phyloP scores from a whole-genome alignment of 2,888 invertebrate genomes.

The Sepioteuthis lessoniana region DNA sequence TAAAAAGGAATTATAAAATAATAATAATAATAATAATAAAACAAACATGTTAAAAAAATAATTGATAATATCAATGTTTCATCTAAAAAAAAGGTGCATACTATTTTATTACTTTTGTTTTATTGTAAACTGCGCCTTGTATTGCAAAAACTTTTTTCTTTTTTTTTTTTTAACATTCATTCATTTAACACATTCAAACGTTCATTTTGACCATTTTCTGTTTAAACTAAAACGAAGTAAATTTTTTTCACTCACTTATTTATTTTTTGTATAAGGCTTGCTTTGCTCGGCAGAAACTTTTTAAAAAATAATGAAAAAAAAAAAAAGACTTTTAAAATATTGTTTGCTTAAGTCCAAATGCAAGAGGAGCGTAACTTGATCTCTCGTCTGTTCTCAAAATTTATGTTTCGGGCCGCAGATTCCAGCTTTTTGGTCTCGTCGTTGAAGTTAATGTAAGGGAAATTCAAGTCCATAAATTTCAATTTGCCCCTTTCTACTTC shows the following conservation, averaged over 20 bases:
- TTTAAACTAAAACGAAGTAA: background rate
- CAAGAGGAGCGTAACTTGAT: background rate
- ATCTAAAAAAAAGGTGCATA: too few relatives aligned
- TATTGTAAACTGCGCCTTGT: too few relatives aligned
- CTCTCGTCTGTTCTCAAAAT: background rate
- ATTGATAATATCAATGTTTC: too few relatives aligned
- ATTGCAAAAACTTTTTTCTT: too few relatives aligned
- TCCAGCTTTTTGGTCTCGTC: background rate
- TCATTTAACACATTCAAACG: background rate
- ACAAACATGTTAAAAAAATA: too few relatives aligned
- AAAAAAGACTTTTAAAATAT: background rate
- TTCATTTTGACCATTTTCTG: background rate
- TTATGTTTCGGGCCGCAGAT: background rate
- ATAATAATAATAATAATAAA: too few relatives aligned
- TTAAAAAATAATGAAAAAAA: too few relatives aligned
- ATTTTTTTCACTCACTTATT: background rate
- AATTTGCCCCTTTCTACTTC: background rate
- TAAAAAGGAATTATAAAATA: too few relatives aligned
- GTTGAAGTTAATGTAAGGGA: conserved; percentile 33
- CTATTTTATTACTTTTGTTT: too few relatives aligned
- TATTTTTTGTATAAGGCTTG: background rate
- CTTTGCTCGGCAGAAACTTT: background rate
- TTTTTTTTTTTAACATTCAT: too few relatives aligned
- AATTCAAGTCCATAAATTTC: conserved; percentile 33
- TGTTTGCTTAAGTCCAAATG: background rate